Evolutionary conservation across 1,140 invertebrate genomes (phyloP).

Genomic region (Drosophila arawakana): DNA sequence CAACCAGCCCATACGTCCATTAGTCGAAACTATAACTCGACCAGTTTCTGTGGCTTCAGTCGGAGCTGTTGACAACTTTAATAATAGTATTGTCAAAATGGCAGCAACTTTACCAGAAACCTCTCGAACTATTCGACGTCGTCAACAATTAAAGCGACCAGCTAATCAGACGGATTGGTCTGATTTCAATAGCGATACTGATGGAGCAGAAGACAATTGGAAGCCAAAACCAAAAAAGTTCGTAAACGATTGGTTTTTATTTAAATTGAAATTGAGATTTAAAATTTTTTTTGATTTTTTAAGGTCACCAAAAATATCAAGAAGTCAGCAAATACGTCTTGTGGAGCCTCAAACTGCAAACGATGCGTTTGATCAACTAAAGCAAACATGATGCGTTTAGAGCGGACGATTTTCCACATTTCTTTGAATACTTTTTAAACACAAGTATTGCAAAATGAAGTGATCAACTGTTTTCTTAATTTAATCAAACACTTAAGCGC

Average conservation of each 20-base stretch:
- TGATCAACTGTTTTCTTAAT: not conserved
- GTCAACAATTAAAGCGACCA: not conserved
- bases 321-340: not conserved
- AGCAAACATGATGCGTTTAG: not conserved
- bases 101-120: not conserved
- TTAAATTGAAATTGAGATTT: not conserved
- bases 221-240: not conserved
- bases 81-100: not conserved
- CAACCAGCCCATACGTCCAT: not conserved
- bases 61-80: not conserved
- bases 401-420: not conserved
- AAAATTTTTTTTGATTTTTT: not conserved
- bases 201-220: not conserved
- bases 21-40: not conserved
- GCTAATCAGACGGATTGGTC: not conserved
- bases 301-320: not conserved
- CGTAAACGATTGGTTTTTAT: not conserved
- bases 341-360: not conserved
- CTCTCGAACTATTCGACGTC: not conserved
- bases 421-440: not conserved
- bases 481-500: not conserved
- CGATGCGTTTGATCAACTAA: not conserved
- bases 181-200: not conserved
- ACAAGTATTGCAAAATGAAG: not conserved
- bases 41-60: not conserved